These are phyloP conservation scores for Passer domesticus DNA, from an alignment of 2,113 vertebrate genomes.

Conservation along the genomic window DNA sequence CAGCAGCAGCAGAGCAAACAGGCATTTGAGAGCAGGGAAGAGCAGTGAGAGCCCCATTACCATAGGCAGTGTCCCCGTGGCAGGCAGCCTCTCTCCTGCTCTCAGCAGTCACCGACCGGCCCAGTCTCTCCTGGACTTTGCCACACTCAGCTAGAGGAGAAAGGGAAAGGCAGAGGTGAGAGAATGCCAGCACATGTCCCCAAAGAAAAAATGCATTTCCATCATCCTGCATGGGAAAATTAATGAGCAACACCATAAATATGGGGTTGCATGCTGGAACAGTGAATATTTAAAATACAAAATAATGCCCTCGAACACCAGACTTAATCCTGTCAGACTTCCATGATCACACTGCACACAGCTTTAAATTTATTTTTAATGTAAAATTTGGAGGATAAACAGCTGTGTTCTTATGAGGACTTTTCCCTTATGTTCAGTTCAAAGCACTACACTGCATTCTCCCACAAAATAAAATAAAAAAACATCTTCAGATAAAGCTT, in stretches of 20 bases:
- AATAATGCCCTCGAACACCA: background rate
- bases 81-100: conserved; percentile 70
- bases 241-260: background rate
- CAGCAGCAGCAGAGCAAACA: background rate
- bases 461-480: background rate
- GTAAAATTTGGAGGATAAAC: background rate
- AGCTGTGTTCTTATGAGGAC: background rate
- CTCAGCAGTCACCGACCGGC: conserved; percentile 52
- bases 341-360: background rate
- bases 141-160: conserved; percentile 77
- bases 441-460: background rate
- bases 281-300: background rate
- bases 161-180: background rate
- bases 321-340: background rate
- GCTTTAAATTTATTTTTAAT: background rate
- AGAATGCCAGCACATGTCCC: background rate
- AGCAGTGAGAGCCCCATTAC: conserved; percentile 57
- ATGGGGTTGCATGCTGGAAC: background rate
- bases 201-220: background rate
- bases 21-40: background rate
- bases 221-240: background rate
- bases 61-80: conserved; percentile 74
- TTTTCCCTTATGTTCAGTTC: background rate
- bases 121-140: conserved; percentile 56
- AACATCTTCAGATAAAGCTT: background rate